Evolutionary conservation across 2,797 vertebrate species (phyloP), one percentile per base, ranked within the genome.

Genomic region (Ibycter americanus): DNA sequence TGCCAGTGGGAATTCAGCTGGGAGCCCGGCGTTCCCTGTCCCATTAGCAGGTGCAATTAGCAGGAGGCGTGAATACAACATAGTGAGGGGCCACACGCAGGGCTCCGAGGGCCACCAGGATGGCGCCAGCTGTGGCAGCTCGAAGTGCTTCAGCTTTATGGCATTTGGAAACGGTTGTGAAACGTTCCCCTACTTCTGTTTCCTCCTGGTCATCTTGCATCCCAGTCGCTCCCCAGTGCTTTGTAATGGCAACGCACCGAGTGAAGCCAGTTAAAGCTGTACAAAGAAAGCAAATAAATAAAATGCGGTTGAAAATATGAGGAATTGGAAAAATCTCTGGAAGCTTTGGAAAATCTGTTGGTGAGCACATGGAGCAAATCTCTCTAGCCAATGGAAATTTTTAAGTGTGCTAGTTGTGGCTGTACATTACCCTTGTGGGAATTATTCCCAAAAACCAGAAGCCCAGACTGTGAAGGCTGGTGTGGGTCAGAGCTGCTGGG

Each of bases 21-120:
- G 47, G 34, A 20, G 81, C 49, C 16, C 72, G 49, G 47, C 54
- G 36, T 31, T 31, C 55, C n/a, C 4, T 29, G 46, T 59, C 26
- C 7, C 8, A 15, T 42, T 7, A 29, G 52, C 52, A 22, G 59
- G n/a, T 79, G 46, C n/a, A 21, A 3, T 16, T 1, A 18, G 87
- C 22, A 26, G 36, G 40, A 62, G 56, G 3, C 4, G 4, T 4
- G 65, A 29, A 5, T 15, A 2, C 6, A 3, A 2, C 6, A 3
- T 16, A 5, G 31, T 0, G 26, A 38, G 68, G 8, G 6, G 19
- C 31, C 42, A 20, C 38, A 6, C 4, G 2, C n/a, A 3, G 77
- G 52, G 66, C 49, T 32, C 25, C 2, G 2, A 49, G 38, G 67
- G 44, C 40, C 70, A 15, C 47, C 23, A 1, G 70, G 12, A 10